Percentiles rank a stretch among this genome's conserved stretches.
phyloP scores from a whole-genome alignment of 2,797 vertebrate genomes.

The Mormyrus hasselquistii region DNA sequence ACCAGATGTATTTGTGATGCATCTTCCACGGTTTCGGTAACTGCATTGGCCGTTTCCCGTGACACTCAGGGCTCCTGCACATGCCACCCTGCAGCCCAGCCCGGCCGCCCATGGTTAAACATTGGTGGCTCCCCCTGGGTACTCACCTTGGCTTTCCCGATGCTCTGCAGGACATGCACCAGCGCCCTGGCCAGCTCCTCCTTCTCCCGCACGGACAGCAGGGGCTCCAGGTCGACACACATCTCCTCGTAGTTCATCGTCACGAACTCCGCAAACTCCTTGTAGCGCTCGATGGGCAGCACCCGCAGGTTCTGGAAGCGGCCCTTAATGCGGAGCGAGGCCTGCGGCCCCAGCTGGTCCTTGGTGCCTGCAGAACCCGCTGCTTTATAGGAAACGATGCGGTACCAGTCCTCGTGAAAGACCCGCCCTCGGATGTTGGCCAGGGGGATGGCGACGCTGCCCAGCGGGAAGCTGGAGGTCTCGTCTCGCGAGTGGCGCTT shows the following conservation, averaged over 20 bases:
- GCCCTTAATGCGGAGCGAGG: slow-evolving; percentile 71
- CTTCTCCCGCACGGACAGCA: slow-evolving; percentile 76
- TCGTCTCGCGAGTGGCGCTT: slow-evolving; percentile 63
- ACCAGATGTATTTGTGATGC: background rate
- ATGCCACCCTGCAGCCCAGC: background rate
- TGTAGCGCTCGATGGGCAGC: slow-evolving; percentile 84
- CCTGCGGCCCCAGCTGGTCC: slow-evolving; percentile 53
- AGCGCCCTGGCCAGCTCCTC: slow-evolving; percentile 83
- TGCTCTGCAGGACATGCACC: slow-evolving; percentile 83
- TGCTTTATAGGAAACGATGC: slow-evolving; percentile 58
- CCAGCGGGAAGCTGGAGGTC: slow-evolving; percentile 52
- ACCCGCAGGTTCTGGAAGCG: slow-evolving; percentile 77
- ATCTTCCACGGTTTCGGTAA: background rate
- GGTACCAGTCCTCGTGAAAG: slow-evolving; percentile 81
- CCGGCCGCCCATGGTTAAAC: background rate
- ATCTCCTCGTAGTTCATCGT: slow-evolving; percentile 78
- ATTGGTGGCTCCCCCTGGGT: background rate
- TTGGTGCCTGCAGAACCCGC: slow-evolving; percentile 39
- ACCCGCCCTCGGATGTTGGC: slow-evolving; percentile 58
- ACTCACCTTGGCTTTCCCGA: slow-evolving; percentile 84
- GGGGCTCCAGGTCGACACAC: slow-evolving; percentile 72
- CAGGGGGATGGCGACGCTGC: slow-evolving; percentile 67
- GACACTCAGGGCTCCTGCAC: background rate
- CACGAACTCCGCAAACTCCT: slow-evolving; percentile 88
- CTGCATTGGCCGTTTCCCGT: background rate